Evolutionary conservation across 2,888 invertebrate genomes (phyloP).

Genomic region (Erannis defoliaria): DNA sequence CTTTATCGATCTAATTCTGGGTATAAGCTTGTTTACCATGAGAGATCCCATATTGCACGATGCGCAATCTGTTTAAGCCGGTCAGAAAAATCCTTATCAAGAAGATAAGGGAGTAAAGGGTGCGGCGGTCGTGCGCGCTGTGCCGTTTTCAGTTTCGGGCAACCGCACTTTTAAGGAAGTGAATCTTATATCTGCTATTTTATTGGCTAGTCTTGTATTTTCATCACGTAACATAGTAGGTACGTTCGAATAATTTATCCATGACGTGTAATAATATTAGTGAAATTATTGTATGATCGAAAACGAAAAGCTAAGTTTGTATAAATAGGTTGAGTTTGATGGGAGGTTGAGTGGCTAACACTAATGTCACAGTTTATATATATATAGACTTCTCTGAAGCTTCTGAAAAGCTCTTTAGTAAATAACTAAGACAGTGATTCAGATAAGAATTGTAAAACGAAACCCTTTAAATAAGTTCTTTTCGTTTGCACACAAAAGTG

Average conservation of each 20-base stretch:
- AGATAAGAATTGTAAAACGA: background rate
- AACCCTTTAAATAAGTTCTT: too few relatives aligned
- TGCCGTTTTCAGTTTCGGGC: background rate
- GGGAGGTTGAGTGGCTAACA: too few relatives aligned
- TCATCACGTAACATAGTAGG: background rate
- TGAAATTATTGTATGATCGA: too few relatives aligned
- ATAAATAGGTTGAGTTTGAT: too few relatives aligned
- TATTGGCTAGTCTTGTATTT: background rate
- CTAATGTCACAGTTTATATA: too few relatives aligned
- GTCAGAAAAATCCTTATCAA: slow-evolving; percentile 8
- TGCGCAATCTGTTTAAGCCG: slow-evolving; percentile 11
- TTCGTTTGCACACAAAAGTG: too few relatives aligned
- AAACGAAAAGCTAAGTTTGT: too few relatives aligned
- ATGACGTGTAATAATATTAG: too few relatives aligned
- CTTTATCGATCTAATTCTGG: slow-evolving; percentile 8
- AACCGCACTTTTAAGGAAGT: background rate
- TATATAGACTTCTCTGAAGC: too few relatives aligned
- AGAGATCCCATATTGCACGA: slow-evolving; percentile 1
- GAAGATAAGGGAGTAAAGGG: slow-evolving; percentile 6
- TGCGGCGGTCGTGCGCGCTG: background rate
- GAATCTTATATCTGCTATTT: background rate
- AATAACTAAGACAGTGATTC: too few relatives aligned
- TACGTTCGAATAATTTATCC: too few relatives aligned
- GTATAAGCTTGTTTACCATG: slow-evolving; percentile 6
- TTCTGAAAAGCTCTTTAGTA: too few relatives aligned